These are phyloP conservation scores for Sogatella furcifera DNA, from an alignment of 1,140 invertebrate genomes.

Conservation along the genomic window DNA sequence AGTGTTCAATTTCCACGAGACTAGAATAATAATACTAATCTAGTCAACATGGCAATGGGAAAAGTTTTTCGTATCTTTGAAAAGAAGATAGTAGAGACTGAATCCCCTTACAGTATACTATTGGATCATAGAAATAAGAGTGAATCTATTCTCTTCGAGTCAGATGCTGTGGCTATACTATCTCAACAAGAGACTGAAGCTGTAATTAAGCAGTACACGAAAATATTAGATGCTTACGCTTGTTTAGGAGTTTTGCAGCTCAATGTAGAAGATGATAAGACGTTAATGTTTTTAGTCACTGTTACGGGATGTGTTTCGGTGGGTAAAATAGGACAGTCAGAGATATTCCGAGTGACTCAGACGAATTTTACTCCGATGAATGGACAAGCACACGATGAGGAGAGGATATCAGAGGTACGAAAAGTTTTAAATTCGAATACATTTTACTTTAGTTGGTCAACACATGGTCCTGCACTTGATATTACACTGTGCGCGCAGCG, in stretches of 20 bases:
- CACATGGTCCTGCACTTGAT: slow-evolving; percentile 52
- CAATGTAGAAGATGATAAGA: slow-evolving; percentile 68
- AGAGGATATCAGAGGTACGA: slow-evolving; percentile 65
- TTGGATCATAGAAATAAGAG: slow-evolving; percentile 79
- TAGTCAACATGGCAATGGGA: slow-evolving; percentile 70
- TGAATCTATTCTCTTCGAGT: slow-evolving; percentile 81
- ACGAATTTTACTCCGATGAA: slow-evolving; percentile 80
- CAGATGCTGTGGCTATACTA: slow-evolving; percentile 69
- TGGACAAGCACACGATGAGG: slow-evolving; percentile 66
- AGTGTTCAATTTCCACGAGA: no score
- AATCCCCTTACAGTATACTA: slow-evolving; percentile 79
- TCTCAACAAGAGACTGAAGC: slow-evolving; percentile 73
- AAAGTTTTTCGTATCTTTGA: slow-evolving; percentile 84
- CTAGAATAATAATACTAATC: no score
- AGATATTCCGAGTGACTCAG: slow-evolving; percentile 89
- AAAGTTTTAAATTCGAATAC: slow-evolving; percentile 92
- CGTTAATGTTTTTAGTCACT: slow-evolving; percentile 75
- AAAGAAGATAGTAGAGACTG: slow-evolving; percentile 55
- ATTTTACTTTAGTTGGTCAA: slow-evolving; percentile 87
- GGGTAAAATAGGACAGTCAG: slow-evolving; percentile 85
- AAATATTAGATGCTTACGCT: slow-evolving; percentile 84
- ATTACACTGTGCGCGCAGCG: slow-evolving; percentile 88
- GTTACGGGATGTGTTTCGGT: slow-evolving; percentile 92
- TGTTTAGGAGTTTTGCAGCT: slow-evolving; percentile 83
- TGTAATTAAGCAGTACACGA: slow-evolving; percentile 78